A percentile compares a stretch with the other conserved stretches of the same genome.
Conservation (phyloP, 1,140 invertebrate genomes). For the Drosophila ficusphila region DNA sequence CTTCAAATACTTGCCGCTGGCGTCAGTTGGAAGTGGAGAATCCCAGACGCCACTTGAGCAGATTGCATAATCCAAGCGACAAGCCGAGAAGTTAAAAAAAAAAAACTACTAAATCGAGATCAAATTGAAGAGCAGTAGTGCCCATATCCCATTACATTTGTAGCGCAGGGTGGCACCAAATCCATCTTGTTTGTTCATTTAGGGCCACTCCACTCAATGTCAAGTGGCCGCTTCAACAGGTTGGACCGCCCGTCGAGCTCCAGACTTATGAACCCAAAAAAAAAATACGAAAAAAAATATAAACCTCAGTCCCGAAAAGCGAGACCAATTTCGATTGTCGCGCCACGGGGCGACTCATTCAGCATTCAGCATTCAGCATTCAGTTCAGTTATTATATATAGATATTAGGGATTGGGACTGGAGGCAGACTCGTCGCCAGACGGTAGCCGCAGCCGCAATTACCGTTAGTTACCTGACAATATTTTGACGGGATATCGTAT, state of each 20-base stretch:
- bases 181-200: constrained; percentile 38
- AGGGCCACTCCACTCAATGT: constrained; percentile 56
- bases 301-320: not conserved
- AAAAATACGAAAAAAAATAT: no score
- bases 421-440: constrained; percentile 44
- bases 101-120: constrained; percentile 22
- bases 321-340: constrained; percentile 44
- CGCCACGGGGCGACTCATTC: constrained; percentile 75
- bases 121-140: constrained; percentile 7
- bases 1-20: constrained; percentile 43
- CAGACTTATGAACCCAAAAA: constrained; percentile 33
- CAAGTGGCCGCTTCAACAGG: constrained; percentile 70
- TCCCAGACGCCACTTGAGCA: constrained; percentile 40
- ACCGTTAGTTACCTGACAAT: constrained; percentile 56
- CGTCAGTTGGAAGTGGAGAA: constrained; percentile 13
- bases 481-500: constrained; percentile 31
- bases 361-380: no score
- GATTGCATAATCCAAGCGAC: constrained; percentile 30
- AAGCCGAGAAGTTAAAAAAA: no score
- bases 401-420: constrained; percentile 1
- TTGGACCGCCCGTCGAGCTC: constrained; percentile 59
- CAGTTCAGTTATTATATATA: constrained; percentile 28
- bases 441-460: constrained; percentile 63
- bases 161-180: constrained; percentile 17
- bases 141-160: constrained; percentile 29